Percentiles rank a stretch among this genome's conserved stretches.
Conservation (phyloP, 2,113 vertebrate species). For the Naja naja region DNA sequence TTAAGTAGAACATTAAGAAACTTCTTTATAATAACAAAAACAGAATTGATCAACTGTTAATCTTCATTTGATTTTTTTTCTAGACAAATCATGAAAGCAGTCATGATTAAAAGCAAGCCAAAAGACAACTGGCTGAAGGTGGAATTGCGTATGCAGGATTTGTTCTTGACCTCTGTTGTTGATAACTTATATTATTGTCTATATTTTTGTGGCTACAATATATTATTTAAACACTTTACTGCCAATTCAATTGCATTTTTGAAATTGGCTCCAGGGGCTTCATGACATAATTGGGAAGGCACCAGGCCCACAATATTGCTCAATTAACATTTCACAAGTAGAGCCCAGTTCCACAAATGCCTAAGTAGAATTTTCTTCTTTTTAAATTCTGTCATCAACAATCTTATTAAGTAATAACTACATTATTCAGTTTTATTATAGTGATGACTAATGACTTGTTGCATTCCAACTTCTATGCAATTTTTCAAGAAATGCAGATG, state of each 20-base stretch:
- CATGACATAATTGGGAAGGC: not conserved
- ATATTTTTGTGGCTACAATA: not conserved
- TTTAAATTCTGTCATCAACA: not conserved
- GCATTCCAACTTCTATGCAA: not conserved
- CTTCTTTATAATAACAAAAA: not conserved
- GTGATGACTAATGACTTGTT: not conserved
- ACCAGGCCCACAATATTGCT: not conserved
- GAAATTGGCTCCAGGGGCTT: not conserved
- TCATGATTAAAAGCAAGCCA: not conserved
- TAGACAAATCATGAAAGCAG: not conserved
- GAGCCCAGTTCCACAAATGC: not conserved
- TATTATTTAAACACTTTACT: not conserved
- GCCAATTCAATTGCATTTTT: not conserved
- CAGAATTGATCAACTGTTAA: not conserved
- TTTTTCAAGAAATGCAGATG: not conserved
- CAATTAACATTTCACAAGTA: not conserved
- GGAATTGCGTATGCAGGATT: not conserved
- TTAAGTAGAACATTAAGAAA: not conserved
- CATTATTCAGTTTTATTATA: not conserved
- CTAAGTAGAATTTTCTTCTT: not conserved
- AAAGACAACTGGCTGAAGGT: not conserved
- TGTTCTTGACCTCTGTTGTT: not conserved
- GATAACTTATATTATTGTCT: not conserved
- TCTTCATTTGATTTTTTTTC: not conserved
- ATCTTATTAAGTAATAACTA: not conserved